Percentiles rank a stretch among this genome's conserved stretches.
phyloP scores from a whole-genome alignment of 2,113 vertebrate genomes.

The Polyodon spathula region DNA sequence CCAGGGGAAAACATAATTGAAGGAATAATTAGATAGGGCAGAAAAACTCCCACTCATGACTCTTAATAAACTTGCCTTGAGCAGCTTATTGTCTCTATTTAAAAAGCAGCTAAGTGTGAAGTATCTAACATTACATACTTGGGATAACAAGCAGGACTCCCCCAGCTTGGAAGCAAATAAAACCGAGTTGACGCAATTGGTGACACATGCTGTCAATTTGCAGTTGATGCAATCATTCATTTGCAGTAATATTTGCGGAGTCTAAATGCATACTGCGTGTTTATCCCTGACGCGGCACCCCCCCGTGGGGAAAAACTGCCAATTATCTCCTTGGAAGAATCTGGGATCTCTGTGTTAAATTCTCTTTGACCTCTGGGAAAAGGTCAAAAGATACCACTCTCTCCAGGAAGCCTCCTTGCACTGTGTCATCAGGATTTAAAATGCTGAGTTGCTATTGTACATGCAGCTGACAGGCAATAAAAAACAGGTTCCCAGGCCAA shows the following conservation, averaged over 20 bases:
- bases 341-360: conserved; percentile 59
- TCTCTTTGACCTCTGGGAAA: conserved; percentile 60
- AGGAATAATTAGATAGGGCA: conserved; percentile 26
- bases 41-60: conserved; percentile 4
- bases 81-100: conserved; percentile 22
- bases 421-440: conserved; percentile 20
- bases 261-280: conserved; percentile 36
- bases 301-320: conserved; percentile 57
- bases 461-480: conserved; percentile 9
- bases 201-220: conserved; percentile 32
- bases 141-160: conserved; percentile 42
- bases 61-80: conserved; percentile 22
- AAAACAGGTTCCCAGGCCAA: conserved; percentile 36
- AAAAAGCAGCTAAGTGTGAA: conserved; percentile 32
- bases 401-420: conserved; percentile 25
- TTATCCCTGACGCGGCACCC: conserved; percentile 54
- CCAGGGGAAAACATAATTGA: conserved; percentile 25
- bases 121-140: conserved; percentile 29
- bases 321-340: conserved; percentile 76
- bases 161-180: conserved; percentile 34
- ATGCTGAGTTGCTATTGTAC: conserved; percentile 5
- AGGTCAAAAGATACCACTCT: conserved; percentile 50
- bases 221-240: conserved; percentile 46
- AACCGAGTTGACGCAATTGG: conserved; percentile 18
- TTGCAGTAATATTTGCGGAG: conserved; percentile 30